Evolutionary conservation across 2,888 invertebrate species (phyloP).

Genomic region (Stictocephala bisonia): DNA sequence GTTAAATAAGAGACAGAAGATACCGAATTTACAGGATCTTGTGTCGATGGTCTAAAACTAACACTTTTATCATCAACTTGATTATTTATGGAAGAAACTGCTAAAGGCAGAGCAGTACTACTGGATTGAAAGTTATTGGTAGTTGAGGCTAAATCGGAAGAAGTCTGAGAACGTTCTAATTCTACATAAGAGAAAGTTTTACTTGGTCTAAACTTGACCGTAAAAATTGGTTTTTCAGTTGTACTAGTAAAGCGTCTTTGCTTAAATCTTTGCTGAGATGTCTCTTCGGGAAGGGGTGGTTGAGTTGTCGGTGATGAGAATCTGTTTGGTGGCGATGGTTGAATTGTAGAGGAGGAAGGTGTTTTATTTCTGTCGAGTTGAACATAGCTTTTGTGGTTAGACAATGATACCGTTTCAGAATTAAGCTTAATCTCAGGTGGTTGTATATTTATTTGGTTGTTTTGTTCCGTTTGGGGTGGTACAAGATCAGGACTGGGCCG

Average conservation of each 20-base stretch:
- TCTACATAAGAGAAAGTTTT: conserved; percentile 54
- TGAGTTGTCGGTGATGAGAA: conserved; percentile 3
- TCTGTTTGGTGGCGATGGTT: not conserved
- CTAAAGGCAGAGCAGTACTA: not conserved
- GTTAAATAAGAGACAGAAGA: not conserved
- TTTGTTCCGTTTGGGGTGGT: too few relatives aligned
- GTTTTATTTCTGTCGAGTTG: conserved; percentile 27
- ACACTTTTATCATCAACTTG: too few relatives aligned
- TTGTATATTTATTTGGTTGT: too few relatives aligned
- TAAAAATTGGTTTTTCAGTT: conserved; percentile 53
- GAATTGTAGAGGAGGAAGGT: conserved; percentile 18
- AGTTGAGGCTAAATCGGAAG: conserved; percentile 63
- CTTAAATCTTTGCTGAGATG: not conserved
- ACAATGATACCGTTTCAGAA: not conserved
- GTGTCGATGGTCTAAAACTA: not conserved
- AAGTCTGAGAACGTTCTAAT: conserved; percentile 50
- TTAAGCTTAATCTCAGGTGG: too few relatives aligned
- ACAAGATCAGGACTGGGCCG: conserved; percentile 22
- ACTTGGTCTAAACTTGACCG: conserved; percentile 53
- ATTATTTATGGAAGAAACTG: not conserved
- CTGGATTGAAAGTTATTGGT: not conserved
- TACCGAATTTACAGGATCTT: not conserved
- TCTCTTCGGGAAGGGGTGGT: not conserved
- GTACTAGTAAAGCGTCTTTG: conserved; percentile 37
- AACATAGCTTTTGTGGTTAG: conserved; percentile 26